Conservation (phyloP, 2,113 vertebrate genomes). For the Hippocampus barbouri region DNA sequence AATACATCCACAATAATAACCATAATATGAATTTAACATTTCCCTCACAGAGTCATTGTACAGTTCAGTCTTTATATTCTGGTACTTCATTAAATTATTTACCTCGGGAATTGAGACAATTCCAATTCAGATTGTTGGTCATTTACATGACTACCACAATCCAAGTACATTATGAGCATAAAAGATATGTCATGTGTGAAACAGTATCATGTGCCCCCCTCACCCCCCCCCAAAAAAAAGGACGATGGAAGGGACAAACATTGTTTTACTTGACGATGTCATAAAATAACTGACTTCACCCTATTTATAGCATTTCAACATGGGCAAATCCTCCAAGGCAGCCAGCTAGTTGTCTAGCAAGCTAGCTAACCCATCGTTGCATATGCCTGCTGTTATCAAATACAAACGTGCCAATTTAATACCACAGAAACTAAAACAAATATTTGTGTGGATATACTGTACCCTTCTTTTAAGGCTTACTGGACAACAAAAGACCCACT, state of each 20-base stretch:
- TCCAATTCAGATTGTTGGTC: neutral
- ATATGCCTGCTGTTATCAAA: neutral
- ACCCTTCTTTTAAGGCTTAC: neutral
- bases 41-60: neutral
- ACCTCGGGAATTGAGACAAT: neutral
- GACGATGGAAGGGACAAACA: too few species aligned
- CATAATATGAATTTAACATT: neutral
- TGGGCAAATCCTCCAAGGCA: neutral
- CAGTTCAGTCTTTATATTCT: neutral
- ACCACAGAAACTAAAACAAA: conserved; percentile 4
- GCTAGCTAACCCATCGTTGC: neutral
- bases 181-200: conserved; percentile 6
- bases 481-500: neutral
- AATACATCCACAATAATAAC: neutral
- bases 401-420: neutral
- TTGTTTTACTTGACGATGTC: too few species aligned
- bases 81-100: neutral
- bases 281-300: too few species aligned
- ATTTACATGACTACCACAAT: too few species aligned
- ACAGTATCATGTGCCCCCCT: too few species aligned
- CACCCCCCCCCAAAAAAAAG: too few species aligned
- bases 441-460: neutral
- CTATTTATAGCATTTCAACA: too few species aligned
- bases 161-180: neutral
- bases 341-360: too few species aligned